These are phyloP conservation scores for Elymnias hypermnestra DNA, from an alignment of 1,140 invertebrate species.

Conservation along the genomic window DNA sequence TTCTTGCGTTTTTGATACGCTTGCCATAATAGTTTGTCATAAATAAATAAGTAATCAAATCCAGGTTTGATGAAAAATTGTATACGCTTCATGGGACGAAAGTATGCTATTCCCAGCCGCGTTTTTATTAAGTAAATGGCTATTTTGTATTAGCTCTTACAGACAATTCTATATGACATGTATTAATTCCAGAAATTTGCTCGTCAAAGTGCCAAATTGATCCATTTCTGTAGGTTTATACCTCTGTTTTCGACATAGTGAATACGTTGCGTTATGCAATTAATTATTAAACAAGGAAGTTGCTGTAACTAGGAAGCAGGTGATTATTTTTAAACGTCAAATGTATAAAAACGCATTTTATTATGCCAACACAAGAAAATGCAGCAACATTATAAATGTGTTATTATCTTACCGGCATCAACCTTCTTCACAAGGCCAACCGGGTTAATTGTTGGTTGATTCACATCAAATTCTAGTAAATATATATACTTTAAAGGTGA, in stretches of 20 bases:
- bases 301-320: slow-evolving; percentile 22
- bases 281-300: slow-evolving; percentile 2
- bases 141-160: too few species aligned
- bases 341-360: slow-evolving; percentile 20
- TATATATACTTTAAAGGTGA: slow-evolving; percentile 22
- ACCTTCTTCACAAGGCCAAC: slow-evolving; percentile 33
- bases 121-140: too few species aligned
- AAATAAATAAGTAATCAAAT: too few species aligned
- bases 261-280: slow-evolving; percentile 14
- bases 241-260: too few species aligned
- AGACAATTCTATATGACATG: too few species aligned
- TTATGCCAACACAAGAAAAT: slow-evolving; percentile 22
- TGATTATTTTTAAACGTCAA: slow-evolving; percentile 23
- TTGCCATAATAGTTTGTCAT: too few species aligned
- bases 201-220: too few species aligned
- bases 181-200: too few species aligned
- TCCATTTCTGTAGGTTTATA: not conserved
- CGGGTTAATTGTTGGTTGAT: slow-evolving; percentile 28
- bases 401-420: slow-evolving; percentile 27
- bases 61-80: too few species aligned
- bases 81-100: too few species aligned
- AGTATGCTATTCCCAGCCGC: too few species aligned
- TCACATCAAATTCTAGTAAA: slow-evolving; percentile 32
- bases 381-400: slow-evolving; percentile 29
- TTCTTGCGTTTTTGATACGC: too few species aligned